Conservation (phyloP, 1,140 invertebrate species). For the Acromyrmex heyeri region DNA sequence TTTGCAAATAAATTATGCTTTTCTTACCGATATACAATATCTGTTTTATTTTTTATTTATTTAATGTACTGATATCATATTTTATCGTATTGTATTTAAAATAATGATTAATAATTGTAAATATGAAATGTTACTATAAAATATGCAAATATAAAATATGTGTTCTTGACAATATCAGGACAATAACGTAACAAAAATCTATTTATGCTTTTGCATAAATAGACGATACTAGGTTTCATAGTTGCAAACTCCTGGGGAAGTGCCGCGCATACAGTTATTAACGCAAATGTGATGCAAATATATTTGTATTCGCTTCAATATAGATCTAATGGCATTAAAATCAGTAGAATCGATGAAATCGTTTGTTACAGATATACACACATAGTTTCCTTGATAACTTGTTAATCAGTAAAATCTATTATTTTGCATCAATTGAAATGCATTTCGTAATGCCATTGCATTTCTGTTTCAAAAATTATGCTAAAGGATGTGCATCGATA, state of each 20-base stretch:
- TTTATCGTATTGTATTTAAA: too few species aligned
- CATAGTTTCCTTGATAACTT: neutral
- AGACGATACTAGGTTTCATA: slow-evolving; percentile 4
- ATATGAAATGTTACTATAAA: too few species aligned
- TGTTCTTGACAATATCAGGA: too few species aligned
- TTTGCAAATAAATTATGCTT: too few species aligned
- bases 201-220: too few species aligned
- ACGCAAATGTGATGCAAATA: slow-evolving; percentile 38
- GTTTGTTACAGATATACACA: neutral
- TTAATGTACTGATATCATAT: too few species aligned
- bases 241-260: neutral
- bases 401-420: slow-evolving; percentile 8
- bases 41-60: too few species aligned
- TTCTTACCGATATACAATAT: too few species aligned
- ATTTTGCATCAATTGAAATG: neutral
- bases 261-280: slow-evolving; percentile 6
- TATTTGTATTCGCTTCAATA: slow-evolving; percentile 15
- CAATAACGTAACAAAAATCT: too few species aligned
- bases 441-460: neutral
- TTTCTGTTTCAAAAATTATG: neutral
- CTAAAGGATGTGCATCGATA: neutral
- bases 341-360: slow-evolving; percentile 22
- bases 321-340: slow-evolving; percentile 20
- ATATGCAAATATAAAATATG: too few species aligned
- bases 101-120: too few species aligned